These are phyloP conservation scores for Pristionchus exspectatus DNA, from an alignment of 2,888 invertebrate species.

Conservation along the genomic window DNA sequence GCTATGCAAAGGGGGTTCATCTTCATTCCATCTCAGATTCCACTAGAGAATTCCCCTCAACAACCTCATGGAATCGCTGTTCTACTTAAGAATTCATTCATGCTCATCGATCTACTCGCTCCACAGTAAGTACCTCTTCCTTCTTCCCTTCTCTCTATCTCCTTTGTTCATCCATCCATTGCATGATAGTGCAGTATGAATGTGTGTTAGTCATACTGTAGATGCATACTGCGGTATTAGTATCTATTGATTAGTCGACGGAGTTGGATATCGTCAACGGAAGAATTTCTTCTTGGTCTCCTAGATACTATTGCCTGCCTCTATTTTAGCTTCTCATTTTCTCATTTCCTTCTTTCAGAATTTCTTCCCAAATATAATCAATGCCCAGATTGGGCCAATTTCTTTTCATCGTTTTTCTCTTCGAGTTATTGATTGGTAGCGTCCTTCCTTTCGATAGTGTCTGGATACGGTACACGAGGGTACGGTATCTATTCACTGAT, in stretches of 20 bases:
- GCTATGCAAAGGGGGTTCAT: not conserved
- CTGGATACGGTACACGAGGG: not conserved
- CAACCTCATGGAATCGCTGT: slow-evolving; percentile 98
- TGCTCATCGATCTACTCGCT: slow-evolving; percentile 95
- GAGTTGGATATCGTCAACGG: not conserved
- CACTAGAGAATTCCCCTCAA: slow-evolving; percentile 85
- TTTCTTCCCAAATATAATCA: not conserved
- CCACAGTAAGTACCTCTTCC: slow-evolving; percentile 83
- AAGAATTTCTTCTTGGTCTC: not conserved
- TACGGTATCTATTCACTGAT: not conserved
- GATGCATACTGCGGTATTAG: not conserved
- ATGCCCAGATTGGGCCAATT: slow-evolving; percentile 13
- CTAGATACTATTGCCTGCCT: not conserved
- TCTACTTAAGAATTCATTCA: slow-evolving; percentile 96
- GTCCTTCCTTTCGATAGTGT: slow-evolving; percentile 14
- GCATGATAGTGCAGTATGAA: slow-evolving; percentile 11
- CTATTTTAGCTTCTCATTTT: not conserved
- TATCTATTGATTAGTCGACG: not conserved
- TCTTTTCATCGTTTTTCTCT: not conserved
- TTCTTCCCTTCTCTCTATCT: not conserved
- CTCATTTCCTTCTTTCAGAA: not conserved
- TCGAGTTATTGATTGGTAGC: slow-evolving; percentile 1
- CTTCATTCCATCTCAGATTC: slow-evolving; percentile 23
- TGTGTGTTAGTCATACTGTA: not conserved
- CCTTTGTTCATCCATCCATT: slow-evolving; percentile 3